Conservation (phyloP, 1,140 invertebrate genomes). For the Megalopta genalis region DNA sequence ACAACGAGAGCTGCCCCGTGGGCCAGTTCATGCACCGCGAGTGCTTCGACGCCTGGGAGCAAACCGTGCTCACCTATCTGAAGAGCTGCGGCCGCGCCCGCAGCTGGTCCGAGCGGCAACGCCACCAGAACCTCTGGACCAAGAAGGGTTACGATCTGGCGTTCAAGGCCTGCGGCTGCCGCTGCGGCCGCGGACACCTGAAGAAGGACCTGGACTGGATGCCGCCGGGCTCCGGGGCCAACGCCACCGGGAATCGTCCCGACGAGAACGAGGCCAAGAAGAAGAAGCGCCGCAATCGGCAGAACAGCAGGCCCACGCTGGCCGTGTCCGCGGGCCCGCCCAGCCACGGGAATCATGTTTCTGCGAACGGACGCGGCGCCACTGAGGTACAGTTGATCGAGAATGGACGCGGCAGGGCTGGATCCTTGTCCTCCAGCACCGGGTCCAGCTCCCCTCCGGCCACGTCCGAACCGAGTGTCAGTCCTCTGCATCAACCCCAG, state of each 20-base stretch:
- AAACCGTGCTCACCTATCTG: slow-evolving; percentile 91
- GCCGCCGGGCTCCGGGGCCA: slow-evolving; percentile 81
- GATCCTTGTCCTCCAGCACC: slow-evolving; percentile 84
- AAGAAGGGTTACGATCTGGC: slow-evolving; percentile 98
- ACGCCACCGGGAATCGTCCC: slow-evolving; percentile 72
- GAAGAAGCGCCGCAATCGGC: slow-evolving; percentile 85
- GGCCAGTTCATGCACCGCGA: slow-evolving; percentile 96
- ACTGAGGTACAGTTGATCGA: slow-evolving; percentile 73
- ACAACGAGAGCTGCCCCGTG: slow-evolving; percentile 93
- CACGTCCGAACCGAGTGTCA: slow-evolving; percentile 86
- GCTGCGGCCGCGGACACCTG: slow-evolving; percentile 93
- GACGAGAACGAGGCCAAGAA: slow-evolving; percentile 84
- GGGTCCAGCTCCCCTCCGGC: slow-evolving; percentile 86
- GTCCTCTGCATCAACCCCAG: slow-evolving; percentile 82
- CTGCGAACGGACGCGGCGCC: slow-evolving; percentile 67
- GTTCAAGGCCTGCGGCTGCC: slow-evolving; percentile 92
- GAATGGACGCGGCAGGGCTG: slow-evolving; percentile 81
- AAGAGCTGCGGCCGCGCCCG: slow-evolving; percentile 93
- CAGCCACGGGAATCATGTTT: slow-evolving; percentile 68
- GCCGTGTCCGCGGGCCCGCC: slow-evolving; percentile 78
- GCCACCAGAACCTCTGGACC: slow-evolving; percentile 97
- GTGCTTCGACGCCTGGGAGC: slow-evolving; percentile 97
- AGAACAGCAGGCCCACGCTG: slow-evolving; percentile 83
- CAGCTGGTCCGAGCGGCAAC: slow-evolving; percentile 96
- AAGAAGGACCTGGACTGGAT: slow-evolving; percentile 97